These are phyloP conservation scores for Polydrusus pterygomalis DNA, from an alignment of 2,888 invertebrate genomes.

Conservation along the genomic window DNA sequence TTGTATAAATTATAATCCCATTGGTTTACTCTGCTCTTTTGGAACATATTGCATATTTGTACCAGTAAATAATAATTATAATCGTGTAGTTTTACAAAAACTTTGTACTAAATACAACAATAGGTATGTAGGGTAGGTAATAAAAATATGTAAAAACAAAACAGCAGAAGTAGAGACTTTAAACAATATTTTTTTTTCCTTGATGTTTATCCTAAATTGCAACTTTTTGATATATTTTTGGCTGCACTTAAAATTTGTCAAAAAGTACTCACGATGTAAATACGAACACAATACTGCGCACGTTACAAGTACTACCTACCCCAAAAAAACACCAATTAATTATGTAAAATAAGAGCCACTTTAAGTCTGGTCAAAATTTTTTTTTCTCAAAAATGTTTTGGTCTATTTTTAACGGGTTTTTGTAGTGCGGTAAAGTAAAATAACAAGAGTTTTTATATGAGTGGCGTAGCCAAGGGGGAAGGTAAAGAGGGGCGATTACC, in stretches of 20 bases:
- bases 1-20: too few relatives aligned
- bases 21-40: too few relatives aligned
- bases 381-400: not conserved
- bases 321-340: conserved; percentile 33
- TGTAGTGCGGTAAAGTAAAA: too few relatives aligned
- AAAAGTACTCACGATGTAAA: conserved; percentile 39
- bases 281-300: conserved; percentile 38
- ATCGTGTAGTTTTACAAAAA: not conserved
- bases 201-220: conserved; percentile 16
- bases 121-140: not conserved
- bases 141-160: not conserved
- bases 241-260: conserved; percentile 39
- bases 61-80: too few relatives aligned
- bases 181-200: conserved; percentile 27
- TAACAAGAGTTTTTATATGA: too few relatives aligned
- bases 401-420: too few relatives aligned
- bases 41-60: not conserved
- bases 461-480: too few relatives aligned
- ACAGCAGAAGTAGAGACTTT: conserved; percentile 4
- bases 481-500: too few relatives aligned
- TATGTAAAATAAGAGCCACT: conserved; percentile 27
- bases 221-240: conserved; percentile 38
- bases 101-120: not conserved
- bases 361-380: conserved; percentile 5
- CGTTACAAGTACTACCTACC: conserved; percentile 25